Evolutionary conservation across 2,888 invertebrate species (phyloP), one percentile per base, ranked within the genome.

Genomic region (Andrena flavipes): DNA sequence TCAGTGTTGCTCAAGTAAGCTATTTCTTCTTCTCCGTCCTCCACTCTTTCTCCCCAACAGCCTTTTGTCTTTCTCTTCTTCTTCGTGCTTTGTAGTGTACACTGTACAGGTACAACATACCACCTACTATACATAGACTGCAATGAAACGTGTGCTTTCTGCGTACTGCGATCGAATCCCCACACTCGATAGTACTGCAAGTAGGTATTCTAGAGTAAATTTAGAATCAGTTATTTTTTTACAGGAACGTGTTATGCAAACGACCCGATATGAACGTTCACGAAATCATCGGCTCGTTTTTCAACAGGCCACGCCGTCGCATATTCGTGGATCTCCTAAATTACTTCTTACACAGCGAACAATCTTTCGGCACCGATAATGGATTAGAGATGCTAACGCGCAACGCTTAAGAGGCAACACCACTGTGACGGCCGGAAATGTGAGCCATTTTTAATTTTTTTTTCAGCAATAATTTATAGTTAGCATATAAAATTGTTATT

Each of bases 241-340:
- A 16, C 76, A 91, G 91, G 69, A 72, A 89, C 51, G 67, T 91
- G 26, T 67, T 91, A 54, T 35, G 63, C 60, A 75, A 59, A 20
- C 84, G 80, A 59, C 90, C 91, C 10, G 23, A 56, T 13, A 64
- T 64, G 23, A 60, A 88, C 29, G 42, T 90, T 49, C 87, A 86
- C 67, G 85, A 90, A 69, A 79, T 49, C n/a, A 84, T 86, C n/a
- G 91, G 91, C 10, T 74, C 67, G 10, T 91, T 90, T 77, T 91
- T 91, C 80, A 84, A 86, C 49, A 86, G 89, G 63, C 84, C 91
- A 16, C 84, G 85, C 29, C 48, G 26, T 56, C 69, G 73, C 48
- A 84, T 91, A 79, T 73, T 87, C 20, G 35, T 23, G 29, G 91
- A 91, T 59, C 86, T 91, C 33, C 54, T 87, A 70, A 76, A 84